A percentile compares a stretch with the other conserved stretches of the same genome.
Conservation (phyloP, 2,113 vertebrate species). For the Tapirus terrestris region DNA sequence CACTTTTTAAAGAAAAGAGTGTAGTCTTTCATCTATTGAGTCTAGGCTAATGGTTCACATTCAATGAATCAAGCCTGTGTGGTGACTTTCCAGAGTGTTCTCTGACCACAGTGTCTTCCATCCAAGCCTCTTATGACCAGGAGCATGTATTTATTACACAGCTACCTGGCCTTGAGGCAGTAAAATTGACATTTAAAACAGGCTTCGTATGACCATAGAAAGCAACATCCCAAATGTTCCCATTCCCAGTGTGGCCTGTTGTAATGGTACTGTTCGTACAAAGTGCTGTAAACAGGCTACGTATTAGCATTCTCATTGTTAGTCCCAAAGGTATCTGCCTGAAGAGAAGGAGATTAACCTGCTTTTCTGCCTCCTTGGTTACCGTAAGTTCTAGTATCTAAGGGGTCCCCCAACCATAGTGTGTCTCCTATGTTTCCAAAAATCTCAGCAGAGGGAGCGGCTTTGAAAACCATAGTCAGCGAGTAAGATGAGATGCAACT, state of each 20-base stretch:
- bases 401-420: background rate
- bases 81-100: background rate
- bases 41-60: background rate
- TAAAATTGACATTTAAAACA: background rate
- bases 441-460: background rate
- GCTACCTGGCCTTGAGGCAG: background rate
- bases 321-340: background rate
- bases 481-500: background rate
- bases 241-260: background rate
- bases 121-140: background rate
- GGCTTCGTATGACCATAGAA: background rate
- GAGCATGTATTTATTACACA: background rate
- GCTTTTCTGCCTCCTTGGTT: constrained; percentile 45
- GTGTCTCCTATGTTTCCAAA: background rate
- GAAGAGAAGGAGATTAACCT: background rate
- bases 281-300: background rate
- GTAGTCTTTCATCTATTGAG: background rate
- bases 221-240: background rate
- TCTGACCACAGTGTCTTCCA: constrained; percentile 11
- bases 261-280: no score
- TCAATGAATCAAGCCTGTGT: background rate
- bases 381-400: constrained; percentile 2
- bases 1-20: background rate
- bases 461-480: background rate
- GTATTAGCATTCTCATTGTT: background rate